phyloP scores from a whole-genome alignment of 2,888 invertebrate species.

The Gastracanthus pulcherrimus region DNA sequence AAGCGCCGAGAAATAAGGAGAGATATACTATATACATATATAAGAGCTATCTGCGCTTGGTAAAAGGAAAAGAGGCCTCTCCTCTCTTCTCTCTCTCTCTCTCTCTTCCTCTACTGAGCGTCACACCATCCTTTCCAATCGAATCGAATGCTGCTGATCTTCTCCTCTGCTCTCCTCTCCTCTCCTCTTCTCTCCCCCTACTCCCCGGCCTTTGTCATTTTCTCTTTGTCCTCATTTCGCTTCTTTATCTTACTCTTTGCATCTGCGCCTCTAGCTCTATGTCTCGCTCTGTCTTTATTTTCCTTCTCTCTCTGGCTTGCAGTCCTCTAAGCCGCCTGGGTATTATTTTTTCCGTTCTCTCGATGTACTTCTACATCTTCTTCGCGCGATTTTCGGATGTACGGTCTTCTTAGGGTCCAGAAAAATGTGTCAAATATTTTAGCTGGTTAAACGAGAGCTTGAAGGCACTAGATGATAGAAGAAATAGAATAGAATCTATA shows the following conservation, averaged over 20 bases:
- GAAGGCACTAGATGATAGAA: no score
- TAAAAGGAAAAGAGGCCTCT: slow-evolving; percentile 70
- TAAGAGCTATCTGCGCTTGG: not conserved
- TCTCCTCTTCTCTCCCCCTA: not conserved
- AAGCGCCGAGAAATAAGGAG: slow-evolving; percentile 56
- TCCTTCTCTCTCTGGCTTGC: slow-evolving; percentile 18
- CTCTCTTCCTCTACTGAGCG: slow-evolving; percentile 28
- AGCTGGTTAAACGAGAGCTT: no score
- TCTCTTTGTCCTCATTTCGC: slow-evolving; percentile 73
- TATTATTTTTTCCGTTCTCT: no score
- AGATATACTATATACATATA: no score
- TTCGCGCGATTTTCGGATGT: no score
- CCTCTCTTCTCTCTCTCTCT: slow-evolving; percentile 60
- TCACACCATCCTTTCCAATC: slow-evolving; percentile 73
- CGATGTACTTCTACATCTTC: no score
- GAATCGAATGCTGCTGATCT: slow-evolving; percentile 70
- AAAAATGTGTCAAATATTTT: no score
- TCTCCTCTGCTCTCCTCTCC: no score
- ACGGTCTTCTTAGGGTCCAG: no score
- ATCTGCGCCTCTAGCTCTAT: slow-evolving; percentile 40
- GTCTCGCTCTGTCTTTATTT: not conserved
- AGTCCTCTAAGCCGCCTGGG: no score
- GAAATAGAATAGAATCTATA: no score
- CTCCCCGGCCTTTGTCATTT: slow-evolving; percentile 70
- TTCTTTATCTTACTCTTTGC: slow-evolving; percentile 59